These are phyloP conservation scores for Thera obeliscata DNA, from an alignment of 2,888 invertebrate species.

Conservation along the genomic window DNA sequence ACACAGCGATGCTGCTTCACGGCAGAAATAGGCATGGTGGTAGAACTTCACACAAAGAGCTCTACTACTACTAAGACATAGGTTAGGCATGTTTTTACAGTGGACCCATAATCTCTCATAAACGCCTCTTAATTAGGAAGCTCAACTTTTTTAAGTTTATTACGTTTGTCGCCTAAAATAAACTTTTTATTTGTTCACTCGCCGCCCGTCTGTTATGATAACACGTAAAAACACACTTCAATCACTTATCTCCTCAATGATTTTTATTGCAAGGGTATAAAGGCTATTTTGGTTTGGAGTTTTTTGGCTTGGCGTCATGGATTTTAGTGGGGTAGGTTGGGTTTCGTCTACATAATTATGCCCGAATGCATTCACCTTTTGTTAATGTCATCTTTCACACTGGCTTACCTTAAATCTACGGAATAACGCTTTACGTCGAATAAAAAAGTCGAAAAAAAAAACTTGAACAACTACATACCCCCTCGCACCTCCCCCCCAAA, in stretches of 20 bases:
- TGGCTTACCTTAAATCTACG: too few relatives aligned
- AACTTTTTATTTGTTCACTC: conserved; percentile 9
- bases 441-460: too few relatives aligned
- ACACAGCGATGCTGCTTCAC: too few relatives aligned
- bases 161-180: conserved; percentile 13
- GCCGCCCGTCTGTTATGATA: conserved; percentile 16
- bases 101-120: not conserved
- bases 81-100: not conserved
- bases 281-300: not conserved
- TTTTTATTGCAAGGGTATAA: not conserved
- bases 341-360: not conserved
- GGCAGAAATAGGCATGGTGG: too few relatives aligned
- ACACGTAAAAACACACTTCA: conserved; percentile 15
- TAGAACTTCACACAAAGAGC: too few relatives aligned
- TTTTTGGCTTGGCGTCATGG: not conserved
- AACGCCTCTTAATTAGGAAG: not conserved
- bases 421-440: too few relatives aligned
- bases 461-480: too few relatives aligned
- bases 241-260: conserved; percentile 4
- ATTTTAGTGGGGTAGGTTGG: conserved; percentile 8
- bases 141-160: not conserved
- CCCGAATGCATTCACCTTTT: not conserved
- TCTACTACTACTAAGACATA: too few relatives aligned
- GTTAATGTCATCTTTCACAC: not conserved
- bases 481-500: too few relatives aligned